Percentiles rank a stretch among this genome's conserved stretches.
Conservation (phyloP, 2,797 vertebrate species). For the Mionectes olivaceus region DNA sequence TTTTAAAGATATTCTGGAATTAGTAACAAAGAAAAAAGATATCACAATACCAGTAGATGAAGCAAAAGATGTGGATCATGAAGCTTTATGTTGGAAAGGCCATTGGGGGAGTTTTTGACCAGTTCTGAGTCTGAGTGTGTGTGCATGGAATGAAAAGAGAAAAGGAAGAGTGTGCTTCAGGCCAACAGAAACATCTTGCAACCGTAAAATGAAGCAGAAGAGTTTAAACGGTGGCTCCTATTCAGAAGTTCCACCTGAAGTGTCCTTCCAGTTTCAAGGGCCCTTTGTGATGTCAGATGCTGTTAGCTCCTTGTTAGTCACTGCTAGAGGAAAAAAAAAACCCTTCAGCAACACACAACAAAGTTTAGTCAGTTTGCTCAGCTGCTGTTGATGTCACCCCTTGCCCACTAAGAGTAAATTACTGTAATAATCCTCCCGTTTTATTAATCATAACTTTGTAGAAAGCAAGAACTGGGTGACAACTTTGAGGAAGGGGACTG, state of each 20-base stretch:
- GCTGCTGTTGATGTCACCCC: constrained; percentile 80
- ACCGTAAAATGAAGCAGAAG: constrained; percentile 20
- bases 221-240: constrained; percentile 58
- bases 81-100: background rate
- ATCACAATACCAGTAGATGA: background rate
- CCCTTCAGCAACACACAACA: constrained; percentile 51
- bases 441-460: constrained; percentile 82
- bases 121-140: background rate
- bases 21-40: background rate
- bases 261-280: constrained; percentile 68
- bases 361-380: constrained; percentile 81
- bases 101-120: background rate
- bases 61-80: background rate
- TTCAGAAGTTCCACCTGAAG: constrained; percentile 50
- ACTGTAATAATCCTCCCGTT: constrained; percentile 80
- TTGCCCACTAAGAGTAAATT: constrained; percentile 78
- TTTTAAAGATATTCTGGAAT: constrained; percentile 23
- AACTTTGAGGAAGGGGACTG: constrained; percentile 73
- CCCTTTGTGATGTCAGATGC: constrained; percentile 74
- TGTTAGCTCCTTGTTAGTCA: constrained; percentile 79
- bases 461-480: constrained; percentile 77
- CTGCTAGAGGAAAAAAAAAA: constrained; percentile 25
- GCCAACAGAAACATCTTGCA: constrained; percentile 26
- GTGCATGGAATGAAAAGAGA: background rate
- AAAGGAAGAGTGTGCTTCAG: background rate